Evolutionary conservation across 2,797 vertebrate species (phyloP).

Genomic region (Choloepus didactylus): DNA sequence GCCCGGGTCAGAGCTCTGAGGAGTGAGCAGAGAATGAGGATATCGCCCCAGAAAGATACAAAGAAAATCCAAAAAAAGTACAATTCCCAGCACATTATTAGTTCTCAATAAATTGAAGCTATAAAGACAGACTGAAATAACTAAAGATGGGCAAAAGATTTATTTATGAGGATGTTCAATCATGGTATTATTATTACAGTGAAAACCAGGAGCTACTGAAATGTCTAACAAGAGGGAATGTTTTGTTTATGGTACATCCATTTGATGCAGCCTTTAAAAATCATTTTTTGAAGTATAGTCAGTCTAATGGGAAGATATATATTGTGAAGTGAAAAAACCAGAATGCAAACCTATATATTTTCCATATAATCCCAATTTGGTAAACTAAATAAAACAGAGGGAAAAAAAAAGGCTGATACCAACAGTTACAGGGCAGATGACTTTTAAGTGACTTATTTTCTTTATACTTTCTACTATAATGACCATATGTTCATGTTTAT

Average conservation of each 20-base stretch:
- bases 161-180: neutral
- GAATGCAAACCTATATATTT: neutral
- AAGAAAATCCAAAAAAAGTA: neutral
- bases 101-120: neutral
- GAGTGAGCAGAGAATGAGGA: neutral
- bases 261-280: neutral
- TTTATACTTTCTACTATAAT: slow-evolving; percentile 12
- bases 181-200: neutral
- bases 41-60: neutral
- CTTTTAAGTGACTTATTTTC: neutral
- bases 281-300: neutral
- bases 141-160: neutral
- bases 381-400: neutral
- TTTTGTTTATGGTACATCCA: neutral
- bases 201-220: neutral
- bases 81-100: neutral
- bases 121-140: neutral
- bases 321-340: neutral
- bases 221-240: neutral
- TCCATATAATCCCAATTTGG: neutral
- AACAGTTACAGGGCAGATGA: neutral
- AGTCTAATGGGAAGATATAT: neutral
- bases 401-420: neutral
- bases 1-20: neutral
- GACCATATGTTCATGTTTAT: neutral